Evolutionary conservation across 2,888 invertebrate genomes (phyloP), one percentile per base, ranked within the genome.

Genomic region (Pandemis cinnamomeana): DNA sequence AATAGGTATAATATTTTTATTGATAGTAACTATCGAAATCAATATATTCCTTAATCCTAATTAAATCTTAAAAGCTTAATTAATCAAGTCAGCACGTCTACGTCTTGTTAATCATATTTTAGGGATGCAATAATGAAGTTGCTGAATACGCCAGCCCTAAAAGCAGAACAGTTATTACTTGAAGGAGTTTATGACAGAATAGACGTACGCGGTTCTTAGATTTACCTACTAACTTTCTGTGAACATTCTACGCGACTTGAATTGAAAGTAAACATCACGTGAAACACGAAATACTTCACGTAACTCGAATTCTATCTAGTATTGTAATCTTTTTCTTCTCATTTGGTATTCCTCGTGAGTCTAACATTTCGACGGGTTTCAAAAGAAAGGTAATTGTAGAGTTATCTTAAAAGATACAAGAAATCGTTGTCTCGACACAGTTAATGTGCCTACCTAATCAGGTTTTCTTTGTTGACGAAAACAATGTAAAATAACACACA

Each of bases 321-420:
- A 44, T 44, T 71, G 27, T 44, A 63, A 63, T 61, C 48, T 61
- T 58, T 55, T 66, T 66, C 66, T 66, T 51, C 51, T 66, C 66
- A 66, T 66, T 66, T 48, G 5, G 66, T n/a, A 66, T 66, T 66
- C 66, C 41, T n/a, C 51, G 51, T 27, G 66, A 51, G 66, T 66
- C 20, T 44, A 36, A 20, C 51, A 66, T 51, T 66, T 66, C 51
- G 51, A 51, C 48, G 46, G 27, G 51, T 42, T 51, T 66, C 51
- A 51, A 66, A 66, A 48, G 64, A 36, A 27, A 64, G 48, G 64
- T 48, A 64, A 64, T 64, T 46, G 64, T 27, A 42, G 41, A 64
- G 64, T 64, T 27, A 64, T 64, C 64, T 64, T 64, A 36, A 66
- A 51, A 51, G 61, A 42, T 61, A 61, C 61, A 61, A 61, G 20